phyloP scores from a whole-genome alignment of 1,140 invertebrate species.

The Zaprionus nigranus region DNA sequence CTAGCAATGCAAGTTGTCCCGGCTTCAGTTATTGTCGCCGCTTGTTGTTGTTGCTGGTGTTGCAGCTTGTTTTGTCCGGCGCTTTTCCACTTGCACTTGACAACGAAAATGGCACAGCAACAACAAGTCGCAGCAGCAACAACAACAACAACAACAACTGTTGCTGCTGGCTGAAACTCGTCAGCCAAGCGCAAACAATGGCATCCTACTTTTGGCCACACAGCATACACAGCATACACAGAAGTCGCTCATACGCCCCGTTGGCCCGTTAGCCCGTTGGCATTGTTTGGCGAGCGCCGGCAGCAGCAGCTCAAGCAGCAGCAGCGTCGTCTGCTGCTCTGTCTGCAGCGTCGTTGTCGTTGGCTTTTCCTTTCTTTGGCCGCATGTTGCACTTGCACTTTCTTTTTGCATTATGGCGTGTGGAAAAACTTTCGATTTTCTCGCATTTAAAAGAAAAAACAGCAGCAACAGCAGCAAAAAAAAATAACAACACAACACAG shows the following conservation, averaged over 20 bases:
- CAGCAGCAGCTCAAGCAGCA: neutral
- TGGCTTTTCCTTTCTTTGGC: slow-evolving; percentile 58
- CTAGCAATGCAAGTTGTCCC: neutral
- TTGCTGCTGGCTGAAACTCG: slow-evolving; percentile 45
- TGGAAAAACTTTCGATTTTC: slow-evolving; percentile 85
- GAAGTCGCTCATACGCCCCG: slow-evolving; percentile 78
- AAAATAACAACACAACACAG: slow-evolving; percentile 36
- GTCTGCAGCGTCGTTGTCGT: slow-evolving; percentile 15
- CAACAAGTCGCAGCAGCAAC: slow-evolving; percentile 26
- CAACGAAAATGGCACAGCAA: slow-evolving; percentile 74
- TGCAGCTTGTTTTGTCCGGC: slow-evolving; percentile 65
- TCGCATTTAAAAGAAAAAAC: slow-evolving; percentile 57
- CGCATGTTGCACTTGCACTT: slow-evolving; percentile 83
- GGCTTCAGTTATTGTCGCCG: neutral
- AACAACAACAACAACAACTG: slow-evolving; percentile 51
- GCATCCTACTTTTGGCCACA: slow-evolving; percentile 81
- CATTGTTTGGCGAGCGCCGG: slow-evolving; percentile 54
- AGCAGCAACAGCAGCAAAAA: slow-evolving; percentile 2
- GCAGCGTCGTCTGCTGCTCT: neutral
- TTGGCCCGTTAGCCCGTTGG: slow-evolving; percentile 75
- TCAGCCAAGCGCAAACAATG: slow-evolving; percentile 67
- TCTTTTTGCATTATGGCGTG: slow-evolving; percentile 84
- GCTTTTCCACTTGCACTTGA: slow-evolving; percentile 76
- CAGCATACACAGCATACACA: slow-evolving; percentile 4
- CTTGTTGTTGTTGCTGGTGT: slow-evolving; percentile 40